These are phyloP conservation scores for Eclectus roratus DNA, from an alignment of 2,113 vertebrate genomes.

Conservation along the genomic window DNA sequence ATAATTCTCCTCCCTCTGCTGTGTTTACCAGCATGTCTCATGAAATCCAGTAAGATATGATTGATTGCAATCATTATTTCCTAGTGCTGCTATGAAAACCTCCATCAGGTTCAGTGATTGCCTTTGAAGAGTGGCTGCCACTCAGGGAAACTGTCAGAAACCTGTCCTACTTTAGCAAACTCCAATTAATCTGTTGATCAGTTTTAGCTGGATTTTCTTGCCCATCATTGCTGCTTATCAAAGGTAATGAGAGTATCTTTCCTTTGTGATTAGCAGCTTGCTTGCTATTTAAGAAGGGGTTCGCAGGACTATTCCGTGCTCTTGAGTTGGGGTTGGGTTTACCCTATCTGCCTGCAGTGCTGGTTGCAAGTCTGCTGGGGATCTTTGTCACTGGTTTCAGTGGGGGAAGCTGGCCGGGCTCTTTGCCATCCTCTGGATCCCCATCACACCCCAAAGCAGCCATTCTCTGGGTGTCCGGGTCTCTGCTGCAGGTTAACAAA, in stretches of 20 bases:
- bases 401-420: background rate
- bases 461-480: background rate
- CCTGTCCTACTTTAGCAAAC: conserved; percentile 55
- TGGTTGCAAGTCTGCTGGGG: background rate
- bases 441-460: background rate
- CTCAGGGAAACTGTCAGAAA: conserved; percentile 44
- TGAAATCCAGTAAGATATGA: conserved; percentile 62
- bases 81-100: conserved; percentile 61
- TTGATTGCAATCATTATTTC: conserved; percentile 74
- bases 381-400: background rate
- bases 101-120: conserved; percentile 69
- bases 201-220: background rate
- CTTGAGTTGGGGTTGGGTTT: background rate
- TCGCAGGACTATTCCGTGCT: background rate
- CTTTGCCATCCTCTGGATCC: background rate
- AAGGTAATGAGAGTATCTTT: conserved; percentile 10
- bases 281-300: background rate
- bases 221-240: conserved; percentile 26
- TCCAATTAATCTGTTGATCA: conserved; percentile 43
- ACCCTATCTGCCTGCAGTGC: background rate
- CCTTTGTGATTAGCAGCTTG: background rate
- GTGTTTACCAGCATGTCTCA: conserved; percentile 63
- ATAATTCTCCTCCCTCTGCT: conserved; percentile 59
- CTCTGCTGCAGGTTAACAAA: background rate
- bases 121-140: conserved; percentile 54